A percentile compares a stretch with the other conserved stretches of the same genome.
phyloP scores from a whole-genome alignment of 2,113 vertebrate genomes.

The Solea solea region DNA sequence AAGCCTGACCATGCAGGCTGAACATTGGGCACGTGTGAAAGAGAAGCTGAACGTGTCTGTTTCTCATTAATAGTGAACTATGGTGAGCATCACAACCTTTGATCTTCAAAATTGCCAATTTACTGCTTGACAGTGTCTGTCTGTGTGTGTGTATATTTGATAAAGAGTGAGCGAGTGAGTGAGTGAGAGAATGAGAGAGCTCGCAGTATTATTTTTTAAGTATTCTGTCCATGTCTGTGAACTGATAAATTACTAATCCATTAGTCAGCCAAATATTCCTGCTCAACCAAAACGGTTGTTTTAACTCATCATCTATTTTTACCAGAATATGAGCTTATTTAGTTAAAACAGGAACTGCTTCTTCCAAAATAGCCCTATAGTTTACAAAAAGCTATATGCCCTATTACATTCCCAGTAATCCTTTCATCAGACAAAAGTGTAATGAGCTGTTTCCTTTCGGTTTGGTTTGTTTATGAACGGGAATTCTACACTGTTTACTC shows the following conservation, averaged over 20 bases:
- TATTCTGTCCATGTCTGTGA: conserved; percentile 8
- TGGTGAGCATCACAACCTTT: conserved; percentile 50
- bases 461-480: too few species aligned
- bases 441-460: too few species aligned
- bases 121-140: conserved; percentile 42
- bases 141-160: conserved; percentile 9
- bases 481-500: too few species aligned
- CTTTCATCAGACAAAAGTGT: too few species aligned
- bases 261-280: conserved; percentile 33
- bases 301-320: conserved; percentile 20
- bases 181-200: not conserved
- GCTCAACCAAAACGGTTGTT: not conserved
- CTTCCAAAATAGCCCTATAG: too few species aligned
- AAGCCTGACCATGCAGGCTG: conserved; percentile 19
- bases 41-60: conserved; percentile 44
- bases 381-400: too few species aligned
- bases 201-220: conserved; percentile 22
- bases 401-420: too few species aligned
- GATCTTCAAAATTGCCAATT: conserved; percentile 61
- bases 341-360: conserved; percentile 9
- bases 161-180: conserved; percentile 2
- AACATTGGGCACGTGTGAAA: conserved; percentile 13
- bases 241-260: conserved; percentile 37
- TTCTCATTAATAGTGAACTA: conserved; percentile 64
- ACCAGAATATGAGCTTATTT: conserved; percentile 12